Percentiles rank a stretch among this genome's conserved stretches.
These are phyloP conservation scores for Sycophila texana DNA, from an alignment of 2,888 invertebrate genomes.

Conservation along the genomic window DNA sequence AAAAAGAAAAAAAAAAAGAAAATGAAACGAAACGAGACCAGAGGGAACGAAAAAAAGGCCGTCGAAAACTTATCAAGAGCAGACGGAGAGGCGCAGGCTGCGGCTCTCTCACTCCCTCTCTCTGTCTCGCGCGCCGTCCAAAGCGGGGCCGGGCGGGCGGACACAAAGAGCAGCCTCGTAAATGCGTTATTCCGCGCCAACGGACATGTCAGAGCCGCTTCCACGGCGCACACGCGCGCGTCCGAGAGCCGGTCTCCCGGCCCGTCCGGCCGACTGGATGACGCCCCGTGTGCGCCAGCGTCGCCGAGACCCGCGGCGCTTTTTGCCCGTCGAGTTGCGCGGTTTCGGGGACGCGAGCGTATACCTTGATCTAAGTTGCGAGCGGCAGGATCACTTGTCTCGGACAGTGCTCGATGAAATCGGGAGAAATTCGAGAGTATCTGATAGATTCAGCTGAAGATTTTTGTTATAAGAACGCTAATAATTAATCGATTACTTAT, in stretches of 20 bases:
- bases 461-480: too few species aligned
- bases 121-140: slow-evolving; percentile 60
- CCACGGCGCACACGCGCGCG: slow-evolving; percentile 50
- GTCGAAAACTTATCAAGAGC: slow-evolving; percentile 53
- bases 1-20: slow-evolving; percentile 56
- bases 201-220: slow-evolving; percentile 72
- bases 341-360: too few species aligned
- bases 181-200: slow-evolving; percentile 76
- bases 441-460: too few species aligned
- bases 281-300: too few species aligned
- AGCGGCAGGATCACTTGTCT: too few species aligned
- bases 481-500: too few species aligned
- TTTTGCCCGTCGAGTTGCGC: too few species aligned
- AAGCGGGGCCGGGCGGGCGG: slow-evolving; percentile 62
- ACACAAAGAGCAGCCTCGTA: slow-evolving; percentile 67
- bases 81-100: slow-evolving; percentile 25
- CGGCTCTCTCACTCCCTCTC: slow-evolving; percentile 2
- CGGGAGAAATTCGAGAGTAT: too few species aligned
- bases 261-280: not conserved
- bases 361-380: too few species aligned
- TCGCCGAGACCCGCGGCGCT: not conserved
- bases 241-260: slow-evolving; percentile 36
- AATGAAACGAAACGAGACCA: not conserved
- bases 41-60: slow-evolving; percentile 26
- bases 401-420: too few species aligned